Conservation (phyloP, 1,140 invertebrate species). For the Glossosoma conforme region DNA sequence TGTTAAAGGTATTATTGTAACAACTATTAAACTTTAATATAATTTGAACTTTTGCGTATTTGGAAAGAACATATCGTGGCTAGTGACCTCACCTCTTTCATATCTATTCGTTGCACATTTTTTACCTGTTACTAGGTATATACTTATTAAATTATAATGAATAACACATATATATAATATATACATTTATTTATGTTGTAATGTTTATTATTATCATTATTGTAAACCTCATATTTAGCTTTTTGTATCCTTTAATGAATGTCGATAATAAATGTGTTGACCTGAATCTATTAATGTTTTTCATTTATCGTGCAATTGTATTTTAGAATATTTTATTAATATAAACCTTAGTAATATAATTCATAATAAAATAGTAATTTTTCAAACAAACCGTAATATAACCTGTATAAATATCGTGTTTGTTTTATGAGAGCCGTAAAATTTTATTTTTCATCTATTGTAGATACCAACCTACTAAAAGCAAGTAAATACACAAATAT, state of each 20-base stretch:
- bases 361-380: too few species aligned
- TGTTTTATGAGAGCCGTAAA: too few species aligned
- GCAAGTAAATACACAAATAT: too few species aligned
- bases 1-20: too few species aligned
- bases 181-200: conserved; percentile 10
- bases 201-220: conserved; percentile 13
- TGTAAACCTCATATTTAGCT: conserved; percentile 26
- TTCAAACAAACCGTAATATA: too few species aligned
- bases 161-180: conserved; percentile 16
- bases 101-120: not conserved
- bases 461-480: too few species aligned
- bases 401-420: too few species aligned
- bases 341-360: too few species aligned
- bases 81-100: not conserved
- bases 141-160: conserved; percentile 9
- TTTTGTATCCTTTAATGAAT: conserved; percentile 31
- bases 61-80: not conserved
- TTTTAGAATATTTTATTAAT: too few species aligned
- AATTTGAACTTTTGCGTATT: conserved; percentile 1
- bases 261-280: conserved; percentile 32
- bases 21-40: conserved; percentile 3
- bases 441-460: too few species aligned
- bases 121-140: too few species aligned
- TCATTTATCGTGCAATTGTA: too few species aligned
- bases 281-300: conserved; percentile 9